Evolutionary conservation across 2,797 vertebrate genomes (phyloP), one percentile per base, ranked within the genome.

Genomic region (Monodelphis domestica): DNA sequence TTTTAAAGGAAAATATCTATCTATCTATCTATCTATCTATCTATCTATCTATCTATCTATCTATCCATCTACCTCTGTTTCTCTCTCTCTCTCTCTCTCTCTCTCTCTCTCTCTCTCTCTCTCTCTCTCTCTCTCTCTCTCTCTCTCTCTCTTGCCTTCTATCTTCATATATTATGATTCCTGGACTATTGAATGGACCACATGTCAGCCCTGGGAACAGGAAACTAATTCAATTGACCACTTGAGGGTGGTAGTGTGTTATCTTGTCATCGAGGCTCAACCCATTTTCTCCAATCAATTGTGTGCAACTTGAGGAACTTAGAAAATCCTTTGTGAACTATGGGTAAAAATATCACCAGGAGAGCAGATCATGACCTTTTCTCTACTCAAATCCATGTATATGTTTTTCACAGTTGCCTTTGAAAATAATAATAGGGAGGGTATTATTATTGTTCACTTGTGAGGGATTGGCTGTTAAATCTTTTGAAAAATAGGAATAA

Each of bases 231-330:
- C 95, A 50, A 12, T 57, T 97, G 97, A 96, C 97, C 98, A 97
- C 98, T 98, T 98, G 98, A 98, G 97, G 97, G 98, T 98, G 97
- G 97, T 98, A 97, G 97, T 97, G 97, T 94, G 96, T 98, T 98
- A 96, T 97, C 96, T 98, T 97, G 92, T 96, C 94, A 90, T 56
- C 92, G 92, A 96, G 97, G 92, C 70, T 0, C 7, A 96, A 96
- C 88, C 84, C 88, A 91, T 63, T 94, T 92, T 95, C 95, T 91
- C 78, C 84, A 95, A 51, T 95, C 84, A 95, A 51, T 95, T 95
- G 91, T 88, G 92, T 96, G 91, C 87, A 96, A 89, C 50, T 97
- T 95, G 89, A 97, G 93, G 93, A 97, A 94, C 93, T 96, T 93
- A 91, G 88, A 97, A 96, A 92, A 33, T 96, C 96, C 97, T 84